Base-by-base conservation (phyloP, 1,140 invertebrate species). In the Arctopsyche grandis region DNA sequence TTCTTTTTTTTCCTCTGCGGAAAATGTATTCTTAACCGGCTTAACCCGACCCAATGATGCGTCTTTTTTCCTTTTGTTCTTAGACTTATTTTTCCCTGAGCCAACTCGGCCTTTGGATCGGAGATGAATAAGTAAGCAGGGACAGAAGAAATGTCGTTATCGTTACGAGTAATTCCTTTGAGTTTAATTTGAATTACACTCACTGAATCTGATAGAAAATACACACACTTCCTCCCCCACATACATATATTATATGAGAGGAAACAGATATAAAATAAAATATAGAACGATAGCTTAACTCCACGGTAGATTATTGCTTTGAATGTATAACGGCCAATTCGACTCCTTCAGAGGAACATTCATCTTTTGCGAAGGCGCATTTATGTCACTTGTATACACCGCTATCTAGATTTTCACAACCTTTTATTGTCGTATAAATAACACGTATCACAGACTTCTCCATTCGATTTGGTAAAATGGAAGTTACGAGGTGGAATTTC, bases 291-390 rank as follows among this genome's bases (percentile, higher is more conserved):
- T 52, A 46, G 69, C 74, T 48, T 29, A 78, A 79, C 76, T 81
- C 75, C 70, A 76, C 63, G 73, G 63, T 74, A 76, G 75, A 82
- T 82, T 80, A 82, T 82, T 82, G 81, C 81, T 80, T 73, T 82
- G 81, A 82, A 82, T 82, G 75, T 82, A 80, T 80, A 82, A 77
- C 80, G 79, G 80, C 75, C 43, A 74, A 66, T 46, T 75, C 77
- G 77, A 69, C 75, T 75, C 78, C 46, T 79, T 77, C 77, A 56
- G 73, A 70, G 69, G 69, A 70, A 78, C 80, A 81, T 81, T 81
- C 80, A 81, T 81, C 80, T 81, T 79, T 79, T 63, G 52, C 56
- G 58, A 44, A 52, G 74, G 26, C 66, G 22, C 38, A 69, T 69
- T 69, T 44, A 26, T 44, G 66, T 29, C 38, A 26, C n/a, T 69